Base-by-base conservation (phyloP, 2,888 invertebrate species). In the Chalcis sispes region DNA sequence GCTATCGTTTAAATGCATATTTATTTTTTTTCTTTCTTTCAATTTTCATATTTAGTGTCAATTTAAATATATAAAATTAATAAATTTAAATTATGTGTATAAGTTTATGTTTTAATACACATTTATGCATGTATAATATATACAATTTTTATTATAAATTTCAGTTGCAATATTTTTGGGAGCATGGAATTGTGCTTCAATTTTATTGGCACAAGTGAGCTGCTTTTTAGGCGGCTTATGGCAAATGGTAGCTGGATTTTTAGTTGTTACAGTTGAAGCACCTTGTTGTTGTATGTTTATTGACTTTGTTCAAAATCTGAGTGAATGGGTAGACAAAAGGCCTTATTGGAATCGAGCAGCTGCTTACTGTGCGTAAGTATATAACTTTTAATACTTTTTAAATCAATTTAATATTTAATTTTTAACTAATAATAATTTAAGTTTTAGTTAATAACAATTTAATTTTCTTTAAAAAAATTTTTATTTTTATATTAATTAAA, bases 261-360 rank as follows among this genome's bases (percentile, higher is more conserved):
- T 96, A 78, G 93, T 96, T 77, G 91, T 98, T 82, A 93, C 95
- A 56, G 92, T 98, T 84, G 99, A 99, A 90, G 98, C 98, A 50
- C 99, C 99, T 0, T 98, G 96, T 89, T 98, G 98, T 90, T 99
- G 98, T 90, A 92, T 97, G 90, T 99, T 98, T 90, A 93, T 99
- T 80, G 98, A 98, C 87, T 96, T 96, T 90, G 97, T 98, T 72
- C 95, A 96, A 90, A 92, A 92, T 78, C 90, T 98, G 70, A 95
- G 96, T 75, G 94, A 94, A 84, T 94, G 93, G 90, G 93, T 96
- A 69, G 97, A 98, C 84, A 90, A 91, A 70, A 92, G 95, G 81
- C 97, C 98, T 0, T 93, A 95, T 86, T 98, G 96, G 95, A 95
- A 97, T 86, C 94, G 96, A 89, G 97, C 96, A 13, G 93, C 92